phyloP scores from a whole-genome alignment of 2,888 invertebrate genomes.

The Acheta domesticus region DNA sequence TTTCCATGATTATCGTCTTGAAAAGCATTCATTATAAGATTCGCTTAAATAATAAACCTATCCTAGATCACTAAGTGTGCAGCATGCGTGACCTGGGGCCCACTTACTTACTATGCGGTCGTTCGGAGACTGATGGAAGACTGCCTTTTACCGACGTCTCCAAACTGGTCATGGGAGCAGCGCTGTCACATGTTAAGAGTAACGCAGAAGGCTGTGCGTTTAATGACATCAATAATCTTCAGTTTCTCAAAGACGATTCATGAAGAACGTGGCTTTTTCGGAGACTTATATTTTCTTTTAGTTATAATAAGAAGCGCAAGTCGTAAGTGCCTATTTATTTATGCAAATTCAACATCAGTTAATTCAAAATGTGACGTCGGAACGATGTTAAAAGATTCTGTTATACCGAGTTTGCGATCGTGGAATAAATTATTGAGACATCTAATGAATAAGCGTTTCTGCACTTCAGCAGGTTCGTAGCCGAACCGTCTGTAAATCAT shows the following conservation, averaged over 20 bases:
- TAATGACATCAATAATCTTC: no score
- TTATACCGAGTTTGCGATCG: neutral
- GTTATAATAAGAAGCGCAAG: neutral
- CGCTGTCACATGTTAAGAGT: neutral
- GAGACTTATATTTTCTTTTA: neutral
- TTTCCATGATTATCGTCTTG: no score
- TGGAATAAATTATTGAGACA: neutral
- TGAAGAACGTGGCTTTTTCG: neutral
- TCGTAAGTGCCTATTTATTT: neutral
- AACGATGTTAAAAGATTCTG: neutral
- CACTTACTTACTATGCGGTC: neutral
- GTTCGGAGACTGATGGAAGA: neutral
- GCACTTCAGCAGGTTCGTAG: no score
- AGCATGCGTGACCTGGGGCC: no score
- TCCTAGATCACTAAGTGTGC: no score
- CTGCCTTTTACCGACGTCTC: neutral
- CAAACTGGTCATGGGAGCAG: neutral
- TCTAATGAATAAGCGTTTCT: no score
- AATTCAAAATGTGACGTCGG: slow-evolving; percentile 1
- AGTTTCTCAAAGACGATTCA: neutral
- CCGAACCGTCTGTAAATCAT: no score
- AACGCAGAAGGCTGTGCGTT: no score
- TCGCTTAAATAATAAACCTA: no score
- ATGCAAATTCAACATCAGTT: neutral
- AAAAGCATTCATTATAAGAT: no score